These are phyloP conservation scores for Drosophila melanosoma DNA, from an alignment of 2,888 invertebrate species.

Conservation along the genomic window DNA sequence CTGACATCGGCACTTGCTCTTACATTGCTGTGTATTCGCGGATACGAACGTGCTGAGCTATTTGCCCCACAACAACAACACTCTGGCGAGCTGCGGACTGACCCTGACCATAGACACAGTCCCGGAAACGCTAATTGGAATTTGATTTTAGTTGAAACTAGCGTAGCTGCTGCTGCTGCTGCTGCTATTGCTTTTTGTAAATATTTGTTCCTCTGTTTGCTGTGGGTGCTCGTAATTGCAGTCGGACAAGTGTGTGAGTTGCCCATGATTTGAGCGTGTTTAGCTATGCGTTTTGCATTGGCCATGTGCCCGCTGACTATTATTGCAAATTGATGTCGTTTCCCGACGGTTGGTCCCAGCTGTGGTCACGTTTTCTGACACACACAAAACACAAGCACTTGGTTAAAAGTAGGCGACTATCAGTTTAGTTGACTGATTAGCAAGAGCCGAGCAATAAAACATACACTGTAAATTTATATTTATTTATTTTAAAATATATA, in stretches of 20 bases:
- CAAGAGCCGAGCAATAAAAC: background rate
- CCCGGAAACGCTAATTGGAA: slow-evolving; percentile 45
- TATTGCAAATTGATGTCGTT: slow-evolving; percentile 43
- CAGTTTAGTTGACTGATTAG: slow-evolving; percentile 29
- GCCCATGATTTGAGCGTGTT: slow-evolving; percentile 18
- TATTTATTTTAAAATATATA: no score
- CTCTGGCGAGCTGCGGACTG: slow-evolving; percentile 23
- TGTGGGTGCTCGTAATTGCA: slow-evolving; percentile 7
- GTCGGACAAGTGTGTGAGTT: background rate
- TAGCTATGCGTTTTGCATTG: slow-evolving; percentile 6
- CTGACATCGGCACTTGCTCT: slow-evolving; percentile 13
- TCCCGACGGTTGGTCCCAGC: slow-evolving; percentile 35
- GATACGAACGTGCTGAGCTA: slow-evolving; percentile 32
- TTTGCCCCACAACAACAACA: slow-evolving; percentile 31
- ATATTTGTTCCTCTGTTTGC: slow-evolving; percentile 2
- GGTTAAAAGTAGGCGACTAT: slow-evolving; percentile 24
- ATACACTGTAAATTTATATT: background rate
- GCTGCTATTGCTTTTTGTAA: background rate
- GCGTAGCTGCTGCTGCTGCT: background rate
- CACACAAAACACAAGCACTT: slow-evolving; percentile 30
- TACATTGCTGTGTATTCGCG: slow-evolving; percentile 1
- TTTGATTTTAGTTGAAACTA: slow-evolving; percentile 18
- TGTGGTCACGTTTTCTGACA: slow-evolving; percentile 70
- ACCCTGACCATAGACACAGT: slow-evolving; percentile 75
- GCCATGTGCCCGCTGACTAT: slow-evolving; percentile 23